These are phyloP conservation scores for Bubo blakistoni DNA, from an alignment of 2,113 vertebrate species.

Conservation along the genomic window DNA sequence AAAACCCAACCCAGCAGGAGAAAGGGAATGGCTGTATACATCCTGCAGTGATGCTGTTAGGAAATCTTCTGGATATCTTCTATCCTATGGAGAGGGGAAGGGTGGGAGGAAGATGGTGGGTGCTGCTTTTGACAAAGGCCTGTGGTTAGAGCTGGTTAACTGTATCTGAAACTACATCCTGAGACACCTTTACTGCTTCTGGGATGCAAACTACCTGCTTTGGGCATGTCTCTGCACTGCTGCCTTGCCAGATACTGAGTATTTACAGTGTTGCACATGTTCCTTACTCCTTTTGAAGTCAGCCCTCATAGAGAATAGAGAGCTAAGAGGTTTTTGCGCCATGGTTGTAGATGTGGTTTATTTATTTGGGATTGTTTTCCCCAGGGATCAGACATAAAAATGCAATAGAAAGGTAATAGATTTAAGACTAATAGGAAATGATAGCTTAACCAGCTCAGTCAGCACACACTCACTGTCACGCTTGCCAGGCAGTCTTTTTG, in stretches of 20 bases:
- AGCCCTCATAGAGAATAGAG: neutral
- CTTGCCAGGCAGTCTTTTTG: neutral
- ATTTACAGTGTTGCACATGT: neutral
- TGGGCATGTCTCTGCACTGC: neutral
- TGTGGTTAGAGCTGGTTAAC: neutral
- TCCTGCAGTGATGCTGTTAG: neutral
- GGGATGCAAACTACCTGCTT: neutral
- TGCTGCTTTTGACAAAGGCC: neutral
- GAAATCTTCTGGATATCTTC: neutral
- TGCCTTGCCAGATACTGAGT: neutral
- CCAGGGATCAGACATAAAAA: neutral
- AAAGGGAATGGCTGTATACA: neutral
- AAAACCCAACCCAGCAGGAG: neutral
- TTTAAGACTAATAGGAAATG: neutral
- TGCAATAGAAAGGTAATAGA: neutral
- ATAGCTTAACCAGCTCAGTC: neutral
- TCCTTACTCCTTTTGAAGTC: neutral
- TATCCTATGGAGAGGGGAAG: neutral
- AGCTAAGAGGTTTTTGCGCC: neutral
- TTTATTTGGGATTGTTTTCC: neutral
- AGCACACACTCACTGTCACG: neutral
- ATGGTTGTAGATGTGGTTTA: neutral
- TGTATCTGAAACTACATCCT: neutral
- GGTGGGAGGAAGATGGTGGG: rapidly evolving
- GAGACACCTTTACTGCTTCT: neutral